These are phyloP conservation scores for Anoncus sp. DNA, from an alignment of 2,888 invertebrate species.

Conservation along the genomic window DNA sequence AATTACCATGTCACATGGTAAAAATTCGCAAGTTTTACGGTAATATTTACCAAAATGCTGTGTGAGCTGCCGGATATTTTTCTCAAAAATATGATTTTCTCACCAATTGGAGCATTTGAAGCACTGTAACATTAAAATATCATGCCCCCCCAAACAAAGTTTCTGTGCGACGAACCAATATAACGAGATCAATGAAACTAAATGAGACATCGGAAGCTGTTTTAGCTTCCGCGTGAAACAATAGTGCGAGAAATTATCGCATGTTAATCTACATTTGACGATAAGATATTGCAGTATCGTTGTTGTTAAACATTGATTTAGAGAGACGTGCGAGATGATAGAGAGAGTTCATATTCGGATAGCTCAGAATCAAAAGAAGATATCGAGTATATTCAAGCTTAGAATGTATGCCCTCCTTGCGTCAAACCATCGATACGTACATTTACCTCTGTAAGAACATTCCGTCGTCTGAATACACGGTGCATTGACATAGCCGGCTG, in stretches of 20 bases:
- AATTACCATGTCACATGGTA: no score
- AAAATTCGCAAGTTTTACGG: no score
- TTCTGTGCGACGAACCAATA: no score
- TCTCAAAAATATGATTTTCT: no score
- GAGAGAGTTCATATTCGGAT: background rate
- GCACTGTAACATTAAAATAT: no score
- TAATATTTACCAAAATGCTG: no score
- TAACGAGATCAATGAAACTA: background rate
- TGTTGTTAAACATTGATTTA: conserved; percentile 19
- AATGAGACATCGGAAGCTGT: no score
- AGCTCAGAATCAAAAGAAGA: background rate
- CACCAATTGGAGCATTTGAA: no score
- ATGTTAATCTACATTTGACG: background rate
- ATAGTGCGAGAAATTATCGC: no score
- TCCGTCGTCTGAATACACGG: conserved; percentile 4
- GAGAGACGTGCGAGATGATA: background rate
- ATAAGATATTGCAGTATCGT: conserved; percentile 25
- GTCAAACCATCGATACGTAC: background rate
- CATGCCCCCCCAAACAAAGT: no score
- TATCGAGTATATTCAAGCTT: background rate
- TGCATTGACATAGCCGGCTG: conserved; percentile 25
- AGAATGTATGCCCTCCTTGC: background rate
- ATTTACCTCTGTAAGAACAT: background rate
- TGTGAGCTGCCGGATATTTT: no score
- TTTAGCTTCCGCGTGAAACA: no score